Evolutionary conservation across 2,888 invertebrate species (phyloP).

Genomic region (Apodemia zela): DNA sequence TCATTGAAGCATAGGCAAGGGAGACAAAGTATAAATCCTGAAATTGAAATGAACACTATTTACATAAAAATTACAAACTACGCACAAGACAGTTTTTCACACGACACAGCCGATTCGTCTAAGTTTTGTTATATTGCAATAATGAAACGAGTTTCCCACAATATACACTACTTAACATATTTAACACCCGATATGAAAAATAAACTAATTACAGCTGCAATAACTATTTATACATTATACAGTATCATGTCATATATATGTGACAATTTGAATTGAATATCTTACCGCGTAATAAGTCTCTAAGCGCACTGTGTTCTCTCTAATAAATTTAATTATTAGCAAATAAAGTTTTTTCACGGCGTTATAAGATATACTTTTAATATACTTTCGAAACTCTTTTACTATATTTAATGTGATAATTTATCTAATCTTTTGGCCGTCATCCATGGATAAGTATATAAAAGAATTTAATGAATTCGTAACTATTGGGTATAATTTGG

Average conservation of each 20-base stretch:
- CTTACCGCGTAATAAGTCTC: slow-evolving; percentile 58
- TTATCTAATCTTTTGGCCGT: slow-evolving; percentile 40
- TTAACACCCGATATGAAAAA: slow-evolving; percentile 80
- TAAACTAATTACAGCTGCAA: slow-evolving; percentile 80
- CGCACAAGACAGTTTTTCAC: slow-evolving; percentile 67
- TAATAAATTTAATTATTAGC: slow-evolving; percentile 54
- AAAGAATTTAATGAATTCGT: background rate
- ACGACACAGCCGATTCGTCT: slow-evolving; percentile 79
- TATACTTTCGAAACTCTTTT: slow-evolving; percentile 41
- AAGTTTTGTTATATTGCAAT: slow-evolving; percentile 63
- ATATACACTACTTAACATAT: slow-evolving; percentile 77
- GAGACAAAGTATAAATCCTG: slow-evolving; percentile 21
- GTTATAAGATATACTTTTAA: slow-evolving; percentile 40
- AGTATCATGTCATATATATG: slow-evolving; percentile 56
- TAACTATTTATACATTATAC: slow-evolving; percentile 80
- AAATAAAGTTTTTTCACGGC: slow-evolving; percentile 50
- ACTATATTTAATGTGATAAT: slow-evolving; percentile 42
- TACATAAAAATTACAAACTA: slow-evolving; percentile 63
- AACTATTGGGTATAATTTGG: background rate
- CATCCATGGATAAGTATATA: slow-evolving; percentile 55
- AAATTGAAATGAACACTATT: slow-evolving; percentile 44
- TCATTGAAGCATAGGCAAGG: slow-evolving; percentile 38
- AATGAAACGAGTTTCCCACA: slow-evolving; percentile 64
- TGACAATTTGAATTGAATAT: slow-evolving; percentile 54
- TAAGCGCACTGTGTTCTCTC: slow-evolving; percentile 67